phyloP scores from a whole-genome alignment of 2,888 invertebrate genomes.

The Nemoura dubitans region DNA sequence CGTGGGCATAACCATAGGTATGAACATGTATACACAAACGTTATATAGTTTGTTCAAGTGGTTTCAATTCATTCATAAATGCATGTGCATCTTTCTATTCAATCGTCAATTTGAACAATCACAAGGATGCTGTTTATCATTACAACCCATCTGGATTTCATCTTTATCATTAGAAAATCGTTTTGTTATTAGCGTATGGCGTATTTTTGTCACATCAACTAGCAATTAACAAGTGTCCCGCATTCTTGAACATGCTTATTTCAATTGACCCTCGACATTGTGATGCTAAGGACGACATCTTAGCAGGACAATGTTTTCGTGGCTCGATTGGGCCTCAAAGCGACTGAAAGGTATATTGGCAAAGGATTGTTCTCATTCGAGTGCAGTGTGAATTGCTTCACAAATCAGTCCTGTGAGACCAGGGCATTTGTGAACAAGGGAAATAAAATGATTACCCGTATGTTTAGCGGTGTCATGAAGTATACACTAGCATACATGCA shows the following conservation, averaged over 20 bases:
- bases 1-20: background rate
- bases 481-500: too few relatives aligned
- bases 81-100: background rate
- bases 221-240: background rate
- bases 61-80: background rate
- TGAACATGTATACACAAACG: too few relatives aligned
- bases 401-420: background rate
- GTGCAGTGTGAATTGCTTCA: background rate
- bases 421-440: background rate
- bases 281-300: background rate
- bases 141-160: background rate
- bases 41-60: background rate
- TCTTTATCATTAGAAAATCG: background rate
- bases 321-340: background rate
- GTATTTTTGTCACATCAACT: background rate
- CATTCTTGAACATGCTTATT: background rate
- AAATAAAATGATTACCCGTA: background rate
- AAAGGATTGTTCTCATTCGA: background rate
- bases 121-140: background rate
- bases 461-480: too few relatives aligned
- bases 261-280: background rate
- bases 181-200: too few relatives aligned
- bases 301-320: background rate
- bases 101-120: background rate
- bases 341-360: background rate